Percentiles rank a stretch among this genome's conserved stretches.
Conservation (phyloP, 2,797 vertebrate species). For the Hybognathus amarus region DNA sequence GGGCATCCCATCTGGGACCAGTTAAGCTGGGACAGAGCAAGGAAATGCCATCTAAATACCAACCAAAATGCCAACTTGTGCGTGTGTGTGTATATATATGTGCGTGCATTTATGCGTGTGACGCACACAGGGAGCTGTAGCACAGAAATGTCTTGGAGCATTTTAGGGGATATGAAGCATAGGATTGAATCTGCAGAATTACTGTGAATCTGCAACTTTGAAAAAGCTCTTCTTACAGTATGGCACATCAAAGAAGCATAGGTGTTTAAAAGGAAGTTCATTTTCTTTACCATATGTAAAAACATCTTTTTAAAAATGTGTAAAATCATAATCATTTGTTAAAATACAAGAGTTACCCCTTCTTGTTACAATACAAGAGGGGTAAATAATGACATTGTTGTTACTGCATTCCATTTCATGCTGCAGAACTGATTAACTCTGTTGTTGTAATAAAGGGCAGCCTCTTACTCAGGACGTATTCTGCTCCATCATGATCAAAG, state of each 20-base stretch:
- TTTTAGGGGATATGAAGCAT: conserved; percentile 6
- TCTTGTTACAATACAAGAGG: too few species aligned
- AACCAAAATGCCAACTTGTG: conserved; percentile 73
- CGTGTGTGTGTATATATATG: conserved; percentile 11
- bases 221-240: neutral
- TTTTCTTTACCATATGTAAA: neutral
- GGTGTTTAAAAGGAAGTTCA: neutral
- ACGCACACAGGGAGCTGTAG: conserved; percentile 3
- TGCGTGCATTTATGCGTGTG: conserved; percentile 14
- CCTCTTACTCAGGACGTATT: conserved; percentile 91
- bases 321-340: neutral
- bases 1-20: conserved; percentile 72
- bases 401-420: conserved; percentile 20
- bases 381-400: neutral
- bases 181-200: neutral
- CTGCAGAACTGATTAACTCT: neutral
- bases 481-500: conserved; percentile 94
- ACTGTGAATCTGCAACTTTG: neutral
- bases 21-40: conserved; percentile 70
- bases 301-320: neutral
- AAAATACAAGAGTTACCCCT: too few species aligned
- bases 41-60: conserved; percentile 82
- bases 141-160: neutral
- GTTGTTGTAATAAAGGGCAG: conserved; percentile 27
- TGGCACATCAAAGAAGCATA: neutral